Base-by-base conservation (phyloP, 2,888 invertebrate genomes). In the Lottia gigantea region DNA sequence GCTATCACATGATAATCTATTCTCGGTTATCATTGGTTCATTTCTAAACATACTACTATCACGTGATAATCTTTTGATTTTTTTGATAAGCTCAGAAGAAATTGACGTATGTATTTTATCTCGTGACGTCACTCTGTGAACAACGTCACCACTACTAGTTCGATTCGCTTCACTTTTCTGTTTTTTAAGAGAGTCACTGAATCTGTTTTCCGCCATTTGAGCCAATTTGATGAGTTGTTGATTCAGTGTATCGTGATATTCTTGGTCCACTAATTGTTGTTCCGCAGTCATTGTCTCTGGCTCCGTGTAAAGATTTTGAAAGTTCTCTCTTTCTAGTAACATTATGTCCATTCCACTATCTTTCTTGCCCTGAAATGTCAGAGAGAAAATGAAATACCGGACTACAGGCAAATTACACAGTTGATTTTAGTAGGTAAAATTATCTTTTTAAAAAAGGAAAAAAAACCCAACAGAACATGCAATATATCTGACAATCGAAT, bases 231-330 rank as follows among this genome's bases (percentile, higher is more conserved):
- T 55, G 14, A 55, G 55, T 55, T 55, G 55, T 23, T 55, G 55
- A 14, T 55, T 55, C 3, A 55, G 23, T 23, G 55, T 55, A 23
- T 55, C 55, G 15, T 55, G 55, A 23, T 55, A 55, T 55, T 55
- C 55, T 55, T 55, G 55, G 55, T 55, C 55, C 55, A 55, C 55
- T n/a, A 55, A 11, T 23, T 23, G 55, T 55, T 55, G 55, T 55
- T 55, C 55, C 12, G 55, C 55, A 6, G 55, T 23, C 55, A 55
- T 55, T 55, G 55, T 23, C 23, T 55, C 55, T 2, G 55, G 55
- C 19, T 19, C 19, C 23, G 55, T 55, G 14, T 55, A 55, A 8
- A 55, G 19, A 55, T 55, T 55, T 55, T 55, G 55, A 19, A 55
- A 55, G 55, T 55, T 55, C 23, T 55, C 55, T n/a, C 55, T 7